These are phyloP conservation scores for Caenorhabditis sp. DNA, from an alignment of 2,888 invertebrate species.

Conservation along the genomic window DNA sequence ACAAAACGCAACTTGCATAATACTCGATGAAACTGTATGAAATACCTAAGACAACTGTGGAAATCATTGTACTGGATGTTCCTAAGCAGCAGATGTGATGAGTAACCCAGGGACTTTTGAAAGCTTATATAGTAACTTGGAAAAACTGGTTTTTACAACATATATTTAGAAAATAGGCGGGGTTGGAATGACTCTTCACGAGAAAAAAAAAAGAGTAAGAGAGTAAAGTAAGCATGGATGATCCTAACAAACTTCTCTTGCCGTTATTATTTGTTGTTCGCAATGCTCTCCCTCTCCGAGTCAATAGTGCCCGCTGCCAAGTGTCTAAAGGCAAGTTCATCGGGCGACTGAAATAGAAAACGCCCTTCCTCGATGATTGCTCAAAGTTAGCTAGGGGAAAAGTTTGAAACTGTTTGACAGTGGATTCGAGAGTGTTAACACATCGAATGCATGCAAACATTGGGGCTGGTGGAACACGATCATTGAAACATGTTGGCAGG, in stretches of 20 bases:
- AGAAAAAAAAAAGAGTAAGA: slow-evolving; percentile 33
- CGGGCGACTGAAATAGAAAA: slow-evolving; percentile 49
- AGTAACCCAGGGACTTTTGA: neutral
- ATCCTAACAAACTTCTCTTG: slow-evolving; percentile 54
- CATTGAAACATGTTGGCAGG: slow-evolving; percentile 38
- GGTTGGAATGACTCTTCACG: slow-evolving; percentile 29
- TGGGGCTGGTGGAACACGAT: slow-evolving; percentile 9
- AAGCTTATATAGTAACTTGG: slow-evolving; percentile 27
- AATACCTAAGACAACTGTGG: slow-evolving; percentile 36
- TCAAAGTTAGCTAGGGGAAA: neutral
- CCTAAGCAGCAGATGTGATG: slow-evolving; percentile 7
- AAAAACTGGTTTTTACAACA: slow-evolving; percentile 33
- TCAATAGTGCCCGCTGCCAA: slow-evolving; percentile 48
- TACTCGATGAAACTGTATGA: neutral
- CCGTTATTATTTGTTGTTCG: slow-evolving; percentile 54
- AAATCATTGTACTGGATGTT: slow-evolving; percentile 21
- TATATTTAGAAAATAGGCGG: slow-evolving; percentile 53
- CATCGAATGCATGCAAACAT: slow-evolving; percentile 20
- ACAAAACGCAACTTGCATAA: neutral
- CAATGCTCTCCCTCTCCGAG: slow-evolving; percentile 32
- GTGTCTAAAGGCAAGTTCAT: slow-evolving; percentile 49
- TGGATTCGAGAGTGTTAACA: slow-evolving; percentile 23
- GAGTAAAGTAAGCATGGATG: slow-evolving; percentile 49
- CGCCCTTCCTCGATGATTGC: slow-evolving; percentile 16
- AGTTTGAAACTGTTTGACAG: slow-evolving; percentile 17